Evolutionary conservation across 2,113 vertebrate species (phyloP).

Genomic region (Catharus fuscescens): DNA sequence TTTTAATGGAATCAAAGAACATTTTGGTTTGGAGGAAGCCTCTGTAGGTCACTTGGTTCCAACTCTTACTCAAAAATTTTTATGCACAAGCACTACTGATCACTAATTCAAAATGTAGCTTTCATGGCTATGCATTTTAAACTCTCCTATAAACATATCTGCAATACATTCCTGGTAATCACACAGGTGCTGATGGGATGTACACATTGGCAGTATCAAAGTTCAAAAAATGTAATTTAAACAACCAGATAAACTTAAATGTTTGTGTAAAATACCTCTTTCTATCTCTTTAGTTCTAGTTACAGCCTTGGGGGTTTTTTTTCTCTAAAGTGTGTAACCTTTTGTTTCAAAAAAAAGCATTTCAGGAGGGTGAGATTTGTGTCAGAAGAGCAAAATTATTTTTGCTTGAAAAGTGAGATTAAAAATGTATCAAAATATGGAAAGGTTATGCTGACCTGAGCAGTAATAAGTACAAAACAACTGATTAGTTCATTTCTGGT

Average conservation of each 20-base stretch:
- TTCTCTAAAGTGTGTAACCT: background rate
- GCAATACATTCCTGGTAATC: background rate
- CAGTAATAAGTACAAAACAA: conserved; percentile 30
- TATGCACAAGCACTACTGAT: background rate
- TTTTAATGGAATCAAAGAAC: background rate
- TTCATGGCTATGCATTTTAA: background rate
- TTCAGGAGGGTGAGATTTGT: background rate
- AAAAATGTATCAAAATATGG: conserved; percentile 11
- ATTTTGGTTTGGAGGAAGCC: background rate
- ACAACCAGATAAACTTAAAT: background rate
- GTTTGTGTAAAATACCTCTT: background rate
- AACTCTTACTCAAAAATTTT: background rate
- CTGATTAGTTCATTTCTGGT: conserved; percentile 16
- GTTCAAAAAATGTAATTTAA: background rate
- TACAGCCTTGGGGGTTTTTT: background rate
- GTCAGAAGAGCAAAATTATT: background rate
- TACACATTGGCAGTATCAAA: background rate
- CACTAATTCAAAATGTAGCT: background rate
- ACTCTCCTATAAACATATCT: background rate
- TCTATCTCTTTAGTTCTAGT: background rate
- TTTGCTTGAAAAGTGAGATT: conserved; percentile 10
- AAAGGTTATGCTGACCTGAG: conserved; percentile 13
- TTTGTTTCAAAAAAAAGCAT: background rate
- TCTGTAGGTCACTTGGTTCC: background rate
- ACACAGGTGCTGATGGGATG: background rate